Conservation (phyloP, 2,888 invertebrate species). For the Stictocephala bisonia region DNA sequence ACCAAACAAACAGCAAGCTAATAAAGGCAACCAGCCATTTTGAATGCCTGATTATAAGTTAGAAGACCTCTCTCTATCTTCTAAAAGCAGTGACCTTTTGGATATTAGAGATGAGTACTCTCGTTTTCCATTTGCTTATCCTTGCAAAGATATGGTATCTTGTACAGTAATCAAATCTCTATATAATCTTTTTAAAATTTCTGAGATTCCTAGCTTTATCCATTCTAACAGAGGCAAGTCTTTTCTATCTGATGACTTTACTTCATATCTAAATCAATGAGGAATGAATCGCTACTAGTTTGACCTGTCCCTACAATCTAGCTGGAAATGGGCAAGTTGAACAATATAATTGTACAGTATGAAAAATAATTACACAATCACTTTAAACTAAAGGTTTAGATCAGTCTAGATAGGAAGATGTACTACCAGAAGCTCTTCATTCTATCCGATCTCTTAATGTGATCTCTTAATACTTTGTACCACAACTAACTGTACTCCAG, state of each 20-base stretch:
- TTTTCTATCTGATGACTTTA: constrained; percentile 46
- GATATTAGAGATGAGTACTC: constrained; percentile 46
- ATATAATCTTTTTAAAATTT: constrained; percentile 3
- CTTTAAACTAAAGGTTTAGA: constrained; percentile 31
- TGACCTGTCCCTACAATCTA: constrained; percentile 51
- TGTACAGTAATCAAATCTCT: constrained; percentile 24
- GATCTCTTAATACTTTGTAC: constrained; percentile 53
- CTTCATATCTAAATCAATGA: constrained; percentile 40
- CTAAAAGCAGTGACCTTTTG: constrained; percentile 43
- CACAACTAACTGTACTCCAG: constrained; percentile 52
- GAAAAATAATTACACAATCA: constrained; percentile 52
- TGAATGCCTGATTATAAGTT: constrained; percentile 51
- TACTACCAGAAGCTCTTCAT: constrained; percentile 52
- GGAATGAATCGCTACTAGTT: constrained; percentile 52
- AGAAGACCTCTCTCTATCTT: constrained; percentile 47
- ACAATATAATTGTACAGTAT: constrained; percentile 51
- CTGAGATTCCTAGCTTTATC: constrained; percentile 29
- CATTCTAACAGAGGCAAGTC: constrained; percentile 40
- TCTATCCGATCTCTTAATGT: constrained; percentile 52
- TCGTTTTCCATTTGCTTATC: constrained; percentile 49
- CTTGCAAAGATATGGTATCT: constrained; percentile 41
- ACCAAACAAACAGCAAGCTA: constrained; percentile 40
- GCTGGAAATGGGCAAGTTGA: constrained; percentile 51
- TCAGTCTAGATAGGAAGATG: constrained; percentile 53
- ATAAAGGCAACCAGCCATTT: constrained; percentile 53